phyloP scores from a whole-genome alignment of 2,888 invertebrate species.

The Oasisia sp. region DNA sequence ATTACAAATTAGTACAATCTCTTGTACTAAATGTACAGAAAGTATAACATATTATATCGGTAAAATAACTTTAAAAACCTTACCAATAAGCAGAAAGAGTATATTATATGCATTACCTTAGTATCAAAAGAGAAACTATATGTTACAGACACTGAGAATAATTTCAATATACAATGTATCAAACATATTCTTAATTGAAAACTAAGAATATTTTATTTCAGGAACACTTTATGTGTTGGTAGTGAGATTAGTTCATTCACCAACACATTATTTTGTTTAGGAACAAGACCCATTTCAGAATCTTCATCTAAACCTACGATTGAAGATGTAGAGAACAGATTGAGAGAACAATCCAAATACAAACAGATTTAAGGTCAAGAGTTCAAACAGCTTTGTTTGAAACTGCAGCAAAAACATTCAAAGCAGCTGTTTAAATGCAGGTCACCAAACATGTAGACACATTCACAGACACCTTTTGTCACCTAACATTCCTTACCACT shows the following conservation, averaged over 20 bases:
- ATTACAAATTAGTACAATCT: neutral
- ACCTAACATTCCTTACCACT: neutral
- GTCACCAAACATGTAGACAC: neutral
- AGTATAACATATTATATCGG: neutral
- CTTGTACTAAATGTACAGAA: neutral
- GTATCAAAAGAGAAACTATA: neutral
- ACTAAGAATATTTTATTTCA: neutral
- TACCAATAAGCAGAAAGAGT: neutral
- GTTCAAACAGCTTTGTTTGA: neutral
- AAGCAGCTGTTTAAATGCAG: conserved; percentile 6
- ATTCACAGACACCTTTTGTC: neutral
- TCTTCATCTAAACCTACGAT: neutral
- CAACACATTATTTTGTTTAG: neutral
- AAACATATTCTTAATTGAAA: neutral
- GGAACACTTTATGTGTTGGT: neutral
- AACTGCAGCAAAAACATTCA: neutral
- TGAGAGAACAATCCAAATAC: neutral
- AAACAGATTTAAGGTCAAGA: neutral
- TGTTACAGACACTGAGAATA: neutral
- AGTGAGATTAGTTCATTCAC: neutral
- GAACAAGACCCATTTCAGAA: neutral
- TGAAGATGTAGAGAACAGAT: neutral
- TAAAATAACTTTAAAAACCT: neutral
- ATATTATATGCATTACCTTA: neutral
- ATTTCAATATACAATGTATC: neutral